Conservation (phyloP, 1,140 invertebrate genomes). For the Philopotamus ludificatus region DNA sequence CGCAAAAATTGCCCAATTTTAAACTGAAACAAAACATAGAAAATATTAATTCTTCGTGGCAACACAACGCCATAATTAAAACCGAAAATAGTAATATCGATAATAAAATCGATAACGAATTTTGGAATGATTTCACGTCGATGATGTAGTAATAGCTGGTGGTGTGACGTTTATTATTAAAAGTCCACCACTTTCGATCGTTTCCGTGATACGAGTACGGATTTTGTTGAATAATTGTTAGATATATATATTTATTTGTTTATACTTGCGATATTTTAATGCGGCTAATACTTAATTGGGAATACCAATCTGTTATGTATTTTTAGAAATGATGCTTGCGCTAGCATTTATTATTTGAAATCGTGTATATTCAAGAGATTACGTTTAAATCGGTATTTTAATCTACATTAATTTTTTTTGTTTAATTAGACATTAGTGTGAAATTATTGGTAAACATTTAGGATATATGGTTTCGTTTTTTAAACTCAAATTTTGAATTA, state of each 20-base stretch:
- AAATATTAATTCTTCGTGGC: constrained; percentile 10
- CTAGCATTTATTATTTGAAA: neutral
- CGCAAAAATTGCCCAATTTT: constrained; percentile 48
- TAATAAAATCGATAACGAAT: neutral
- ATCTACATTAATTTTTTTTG: no score
- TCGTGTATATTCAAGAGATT: no score
- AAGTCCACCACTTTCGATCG: neutral
- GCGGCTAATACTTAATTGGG: neutral
- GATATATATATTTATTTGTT: neutral
- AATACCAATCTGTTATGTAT: neutral
- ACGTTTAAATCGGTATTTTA: no score
- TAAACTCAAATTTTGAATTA: no score
- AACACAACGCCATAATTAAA: neutral
- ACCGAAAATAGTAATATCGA: neutral
- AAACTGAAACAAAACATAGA: neutral
- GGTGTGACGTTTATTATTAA: neutral
- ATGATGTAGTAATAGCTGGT: neutral
- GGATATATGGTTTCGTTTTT: no score
- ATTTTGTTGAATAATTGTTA: neutral
- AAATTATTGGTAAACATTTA: no score
- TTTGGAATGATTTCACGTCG: constrained; percentile 13
- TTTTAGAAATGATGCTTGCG: neutral
- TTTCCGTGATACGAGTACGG: neutral
- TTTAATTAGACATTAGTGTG: no score
- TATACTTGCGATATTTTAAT: neutral